Evolutionary conservation across 2,113 vertebrate species (phyloP).

Genomic region (Mustelus asterias): DNA sequence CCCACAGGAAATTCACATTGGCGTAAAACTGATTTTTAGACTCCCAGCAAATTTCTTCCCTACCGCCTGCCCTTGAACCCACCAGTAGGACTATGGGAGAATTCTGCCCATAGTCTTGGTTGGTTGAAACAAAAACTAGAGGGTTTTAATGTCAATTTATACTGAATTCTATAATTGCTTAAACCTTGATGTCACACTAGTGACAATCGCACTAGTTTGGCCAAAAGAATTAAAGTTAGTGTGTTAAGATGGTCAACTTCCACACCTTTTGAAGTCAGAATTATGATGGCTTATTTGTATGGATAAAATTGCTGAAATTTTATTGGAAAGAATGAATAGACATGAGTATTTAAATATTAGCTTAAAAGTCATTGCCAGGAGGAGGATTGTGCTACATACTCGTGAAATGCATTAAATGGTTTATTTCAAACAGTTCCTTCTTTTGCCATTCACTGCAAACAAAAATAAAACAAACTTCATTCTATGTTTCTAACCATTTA

Average conservation of each 20-base stretch:
- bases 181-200: not conserved
- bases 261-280: not conserved
- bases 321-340: not conserved
- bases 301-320: not conserved
- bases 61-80: too few species aligned
- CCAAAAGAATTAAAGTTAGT: not conserved
- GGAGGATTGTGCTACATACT: not conserved
- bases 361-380: not conserved
- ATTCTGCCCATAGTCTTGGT: not conserved
- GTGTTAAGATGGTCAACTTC: not conserved
- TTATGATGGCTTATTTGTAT: not conserved
- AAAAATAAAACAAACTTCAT: not conserved
- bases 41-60: too few species aligned
- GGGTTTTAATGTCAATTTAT: not conserved
- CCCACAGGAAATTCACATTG: too few species aligned
- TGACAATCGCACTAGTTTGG: too few species aligned
- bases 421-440: not conserved
- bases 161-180: not conserved
- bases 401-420: not conserved
- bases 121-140: not conserved
- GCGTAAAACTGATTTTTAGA: too few species aligned
- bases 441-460: not conserved
- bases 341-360: not conserved
- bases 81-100: too few species aligned
- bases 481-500: conserved; percentile 12